These are phyloP conservation scores for Rapana venosa DNA, from an alignment of 2,888 invertebrate species.

Conservation along the genomic window DNA sequence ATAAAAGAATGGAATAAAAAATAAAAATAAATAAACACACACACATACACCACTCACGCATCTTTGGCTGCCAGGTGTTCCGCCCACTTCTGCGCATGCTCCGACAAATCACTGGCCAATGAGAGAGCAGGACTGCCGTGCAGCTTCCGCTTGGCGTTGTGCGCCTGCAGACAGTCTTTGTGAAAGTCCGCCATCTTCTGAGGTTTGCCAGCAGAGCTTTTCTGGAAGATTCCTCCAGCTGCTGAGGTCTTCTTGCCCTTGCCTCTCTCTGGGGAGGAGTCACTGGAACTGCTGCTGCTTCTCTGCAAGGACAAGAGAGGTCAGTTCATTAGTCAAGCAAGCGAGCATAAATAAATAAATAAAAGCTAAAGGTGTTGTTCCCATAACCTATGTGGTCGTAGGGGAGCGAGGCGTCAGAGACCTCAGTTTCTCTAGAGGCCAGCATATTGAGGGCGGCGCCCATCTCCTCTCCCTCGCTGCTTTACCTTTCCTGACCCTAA, in stretches of 20 bases:
- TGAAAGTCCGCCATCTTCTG: slow-evolving; percentile 69
- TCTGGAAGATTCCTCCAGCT: background rate
- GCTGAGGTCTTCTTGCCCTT: background rate
- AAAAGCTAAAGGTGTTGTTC: too few relatives aligned
- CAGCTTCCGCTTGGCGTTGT: slow-evolving; percentile 65
- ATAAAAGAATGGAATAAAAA: too few relatives aligned
- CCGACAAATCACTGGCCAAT: slow-evolving; percentile 72
- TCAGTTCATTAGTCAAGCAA: too few relatives aligned
- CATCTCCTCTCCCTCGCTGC: too few relatives aligned
- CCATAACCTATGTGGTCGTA: too few relatives aligned
- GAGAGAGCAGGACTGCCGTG: slow-evolving; percentile 64
- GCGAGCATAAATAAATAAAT: too few relatives aligned
- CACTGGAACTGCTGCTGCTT: slow-evolving; percentile 41
- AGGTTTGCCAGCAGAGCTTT: slow-evolving; percentile 82
- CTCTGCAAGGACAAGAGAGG: background rate
- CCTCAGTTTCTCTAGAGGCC: too few relatives aligned
- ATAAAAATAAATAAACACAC: too few relatives aligned
- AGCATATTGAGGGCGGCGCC: too few relatives aligned
- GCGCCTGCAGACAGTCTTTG: slow-evolving; percentile 66
- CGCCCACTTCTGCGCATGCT: slow-evolving; percentile 87
- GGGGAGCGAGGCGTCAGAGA: too few relatives aligned
- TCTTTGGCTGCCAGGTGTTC: slow-evolving; percentile 82
- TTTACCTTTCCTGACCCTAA: too few relatives aligned
- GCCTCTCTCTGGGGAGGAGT: slow-evolving; percentile 33
- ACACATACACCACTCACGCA: background rate